These are phyloP conservation scores for Nymphalis urticae DNA, from an alignment of 2,888 invertebrate species.

Conservation along the genomic window DNA sequence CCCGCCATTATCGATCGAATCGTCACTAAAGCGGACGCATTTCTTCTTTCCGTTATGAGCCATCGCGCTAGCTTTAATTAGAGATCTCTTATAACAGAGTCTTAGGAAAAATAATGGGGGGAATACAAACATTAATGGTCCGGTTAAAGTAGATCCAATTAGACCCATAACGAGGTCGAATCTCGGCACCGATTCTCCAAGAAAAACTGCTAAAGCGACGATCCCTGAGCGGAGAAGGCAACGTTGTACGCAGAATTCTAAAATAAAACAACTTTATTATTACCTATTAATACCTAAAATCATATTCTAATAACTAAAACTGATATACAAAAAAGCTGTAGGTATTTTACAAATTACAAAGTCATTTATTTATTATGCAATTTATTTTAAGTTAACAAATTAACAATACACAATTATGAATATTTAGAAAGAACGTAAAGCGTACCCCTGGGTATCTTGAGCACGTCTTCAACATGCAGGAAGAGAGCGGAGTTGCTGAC, in stretches of 20 bases:
- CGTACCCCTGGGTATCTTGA: slow-evolving; percentile 87
- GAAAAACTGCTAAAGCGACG: slow-evolving; percentile 85
- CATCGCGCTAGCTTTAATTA: slow-evolving; percentile 36
- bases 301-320: too few species aligned
- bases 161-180: slow-evolving; percentile 93
- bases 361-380: too few species aligned
- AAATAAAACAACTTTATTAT: not conserved
- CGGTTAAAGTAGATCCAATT: slow-evolving; percentile 91
- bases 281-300: too few species aligned
- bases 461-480: slow-evolving; percentile 89
- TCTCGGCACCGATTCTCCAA: slow-evolving; percentile 91
- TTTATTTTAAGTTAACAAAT: too few species aligned
- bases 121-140: slow-evolving; percentile 91
- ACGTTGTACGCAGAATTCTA: slow-evolving; percentile 89
- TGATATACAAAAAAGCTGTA: too few species aligned
- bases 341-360: too few species aligned
- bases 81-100: slow-evolving; percentile 79
- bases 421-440: slow-evolving; percentile 42
- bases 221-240: slow-evolving; percentile 86
- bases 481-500: slow-evolving; percentile 90
- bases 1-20: slow-evolving; percentile 4
- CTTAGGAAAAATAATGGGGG: slow-evolving; percentile 91
- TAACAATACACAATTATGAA: not conserved
- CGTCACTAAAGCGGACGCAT: slow-evolving; percentile 7
- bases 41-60: not conserved